A percentile compares a stretch with the other conserved stretches of the same genome.
Conservation (phyloP, 2,113 vertebrate genomes). For the Gymnorhina tibicen region DNA sequence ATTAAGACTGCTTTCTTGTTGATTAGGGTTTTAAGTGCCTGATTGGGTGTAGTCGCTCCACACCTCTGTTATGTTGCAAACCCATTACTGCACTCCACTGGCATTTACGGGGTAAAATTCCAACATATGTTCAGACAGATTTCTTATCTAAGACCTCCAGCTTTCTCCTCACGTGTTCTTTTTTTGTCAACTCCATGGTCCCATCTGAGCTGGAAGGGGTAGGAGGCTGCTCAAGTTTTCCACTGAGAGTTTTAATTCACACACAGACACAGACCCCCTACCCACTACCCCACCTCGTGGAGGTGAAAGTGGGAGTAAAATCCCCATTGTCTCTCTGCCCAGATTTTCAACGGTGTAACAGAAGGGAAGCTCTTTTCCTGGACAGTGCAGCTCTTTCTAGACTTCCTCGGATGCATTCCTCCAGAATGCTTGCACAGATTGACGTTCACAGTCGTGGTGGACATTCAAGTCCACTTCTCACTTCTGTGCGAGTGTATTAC, state of each 20-base stretch:
- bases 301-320: not conserved
- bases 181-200: not conserved
- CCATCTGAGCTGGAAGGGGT: not conserved
- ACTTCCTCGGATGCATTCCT: not conserved
- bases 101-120: not conserved
- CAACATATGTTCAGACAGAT: not conserved
- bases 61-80: accelerated
- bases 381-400: not conserved
- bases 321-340: not conserved
- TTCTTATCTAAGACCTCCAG: not conserved
- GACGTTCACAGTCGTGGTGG: accelerated
- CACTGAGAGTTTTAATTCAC: not conserved
- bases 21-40: not conserved
- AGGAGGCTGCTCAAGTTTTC: not conserved
- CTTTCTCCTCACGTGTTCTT: not conserved
- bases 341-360: not conserved
- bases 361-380: not conserved
- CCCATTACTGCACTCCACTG: too few relatives aligned
- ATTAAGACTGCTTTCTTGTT: not conserved
- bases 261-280: not conserved
- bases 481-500: not conserved
- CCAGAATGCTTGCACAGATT: not conserved
- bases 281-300: not conserved
- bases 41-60: not conserved
- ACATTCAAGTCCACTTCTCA: not conserved